phyloP scores from a whole-genome alignment of 1,140 invertebrate species.

The Apis laboriosa region DNA sequence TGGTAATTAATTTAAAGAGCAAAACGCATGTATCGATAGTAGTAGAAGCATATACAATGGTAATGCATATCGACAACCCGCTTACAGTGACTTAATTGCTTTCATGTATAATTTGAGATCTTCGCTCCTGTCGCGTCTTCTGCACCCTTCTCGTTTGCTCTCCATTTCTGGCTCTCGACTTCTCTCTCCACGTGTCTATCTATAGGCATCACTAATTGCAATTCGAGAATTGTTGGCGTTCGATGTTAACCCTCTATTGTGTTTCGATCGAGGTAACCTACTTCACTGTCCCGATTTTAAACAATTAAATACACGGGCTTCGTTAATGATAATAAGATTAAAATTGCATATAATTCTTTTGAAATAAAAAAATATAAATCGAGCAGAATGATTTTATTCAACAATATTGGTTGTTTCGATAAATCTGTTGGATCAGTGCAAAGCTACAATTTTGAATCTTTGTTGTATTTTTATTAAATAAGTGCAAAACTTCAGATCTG shows the following conservation, averaged over 20 bases:
- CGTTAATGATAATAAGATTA: too few species aligned
- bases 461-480: too few species aligned
- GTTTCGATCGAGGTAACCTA: slow-evolving; percentile 23
- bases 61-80: slow-evolving; percentile 54
- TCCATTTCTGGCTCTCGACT: not conserved
- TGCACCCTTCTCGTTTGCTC: too few species aligned
- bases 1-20: slow-evolving; percentile 49
- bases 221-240: slow-evolving; percentile 15
- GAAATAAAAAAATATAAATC: too few species aligned
- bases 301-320: not conserved
- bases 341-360: too few species aligned
- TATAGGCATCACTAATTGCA: slow-evolving; percentile 24
- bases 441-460: too few species aligned
- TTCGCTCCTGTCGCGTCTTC: slow-evolving; percentile 41
- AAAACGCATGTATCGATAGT: slow-evolving; percentile 24
- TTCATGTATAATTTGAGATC: slow-evolving; percentile 52
- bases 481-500: too few species aligned
- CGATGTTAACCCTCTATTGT: not conserved
- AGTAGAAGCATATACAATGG: slow-evolving; percentile 30
- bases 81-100: slow-evolving; percentile 51
- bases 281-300: not conserved
- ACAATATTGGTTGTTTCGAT: too few species aligned
- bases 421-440: too few species aligned
- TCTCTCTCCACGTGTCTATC: not conserved
- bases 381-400: too few species aligned